Base-by-base conservation (phyloP, 2,113 vertebrate genomes). In the Castor canadensis region DNA sequence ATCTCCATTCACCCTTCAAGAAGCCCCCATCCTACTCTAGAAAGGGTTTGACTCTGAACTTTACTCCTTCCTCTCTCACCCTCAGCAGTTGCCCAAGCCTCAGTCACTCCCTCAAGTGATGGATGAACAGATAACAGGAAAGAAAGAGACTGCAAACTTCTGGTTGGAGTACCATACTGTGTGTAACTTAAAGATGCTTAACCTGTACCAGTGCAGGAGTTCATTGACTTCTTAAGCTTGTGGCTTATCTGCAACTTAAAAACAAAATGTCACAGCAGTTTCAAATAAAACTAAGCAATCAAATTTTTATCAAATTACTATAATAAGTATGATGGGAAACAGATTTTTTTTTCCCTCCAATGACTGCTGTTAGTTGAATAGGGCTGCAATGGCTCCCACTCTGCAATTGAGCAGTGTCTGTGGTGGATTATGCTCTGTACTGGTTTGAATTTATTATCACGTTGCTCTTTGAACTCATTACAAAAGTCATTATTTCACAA, bases 361-460 rank as follows among this genome's bases (percentile, higher is more conserved):
- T 16, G 67, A 28, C 20, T 8, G 52, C 6, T 85, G 8, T 49
- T 12, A 1, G 45, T 17, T 16, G 19, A 15, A 13, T 0, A 0
- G 0, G 5, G 40, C 26, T 0, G 6, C 13, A 4, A 5, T 0
- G 1, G 15, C 43, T 54, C 35, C 4, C 1, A 3, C 2, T 69
- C 58, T 3, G 35, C 20, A 13, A 5, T 3, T 19, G 1, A 0
- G 22, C 1, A 0, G 11, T 3, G 16, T 32, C 62, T 3, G 4
- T 0, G 0, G 47, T 32, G 4, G 60, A 19, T 2, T 0, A 0
- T 0, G 28, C 7, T 7, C 0, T 0, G 10, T 6, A 17, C 26
- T 4, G 4, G n/a, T 5, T 24, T 30, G 1, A 7, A 30, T 24
- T 67, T 67, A 20, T 20, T 28, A 0, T 7, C 24, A 10, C 38